Base-by-base conservation (phyloP, 2,888 invertebrate genomes). In the Meganola albula region DNA sequence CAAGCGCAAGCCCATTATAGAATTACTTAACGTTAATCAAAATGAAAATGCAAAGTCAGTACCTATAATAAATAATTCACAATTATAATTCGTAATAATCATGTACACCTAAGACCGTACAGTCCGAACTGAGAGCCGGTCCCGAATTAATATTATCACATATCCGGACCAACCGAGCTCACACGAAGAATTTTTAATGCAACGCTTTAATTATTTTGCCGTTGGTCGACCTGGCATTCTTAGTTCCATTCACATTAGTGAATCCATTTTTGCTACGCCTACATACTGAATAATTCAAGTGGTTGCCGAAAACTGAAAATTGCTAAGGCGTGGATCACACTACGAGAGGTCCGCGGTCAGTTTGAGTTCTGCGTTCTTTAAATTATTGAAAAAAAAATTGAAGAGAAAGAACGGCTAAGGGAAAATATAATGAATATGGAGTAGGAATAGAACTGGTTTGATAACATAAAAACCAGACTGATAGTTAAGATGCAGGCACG, bases 211-310 rank as follows among this genome's bases (percentile, higher is more conserved):
- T 85, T 85, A 85, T 85, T 85, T 85, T 75, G 74, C 74, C 65
- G 64, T 65, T 65, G 69, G 61, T 63, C 64, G 52, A 62, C 52
- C 57, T 46, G 58, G 47, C 56, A 41, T 40, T 49, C 72, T 78
- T 78, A 83, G 83, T 83, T 82, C 78, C 82, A 83, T 84, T 80
- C 83, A 79, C 84, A 83, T 85, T 82, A 84, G 84, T 77, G 78
- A 53, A 78, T 80, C 75, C 82, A 75, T 85, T 85, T 84, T 83
- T 83, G 80, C 74, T 59, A 58, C 51, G 60, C 60, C 51, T 58
- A 49, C 48, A 31, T 39, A 30, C 37, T 59, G 51, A 54, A 58
- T 59, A 57, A 58, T 58, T 59, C 46, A 58, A 34, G 44, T 49
- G 46, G 61, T 82, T 74, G 77, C 75, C 79, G 80, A 83, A 82